These are phyloP conservation scores for Diachrysia chrysitis DNA, from an alignment of 2,888 invertebrate species.

Conservation along the genomic window DNA sequence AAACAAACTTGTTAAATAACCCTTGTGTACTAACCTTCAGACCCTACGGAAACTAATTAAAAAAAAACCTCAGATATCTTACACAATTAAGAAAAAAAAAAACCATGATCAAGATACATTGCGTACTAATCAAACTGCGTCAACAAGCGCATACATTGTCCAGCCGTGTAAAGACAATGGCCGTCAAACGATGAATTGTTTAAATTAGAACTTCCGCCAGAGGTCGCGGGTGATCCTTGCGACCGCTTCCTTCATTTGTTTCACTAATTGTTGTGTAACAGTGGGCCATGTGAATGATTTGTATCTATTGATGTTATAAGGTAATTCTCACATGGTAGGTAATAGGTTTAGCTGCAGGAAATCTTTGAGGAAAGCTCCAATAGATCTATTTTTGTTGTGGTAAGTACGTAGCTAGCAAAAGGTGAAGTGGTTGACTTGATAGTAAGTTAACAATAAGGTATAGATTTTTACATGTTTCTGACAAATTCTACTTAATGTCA, in stretches of 20 bases:
- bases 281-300: conserved; percentile 17
- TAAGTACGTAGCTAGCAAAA: too few relatives aligned
- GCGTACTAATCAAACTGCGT: conserved; percentile 26
- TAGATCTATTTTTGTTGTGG: too few relatives aligned
- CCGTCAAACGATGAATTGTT: conserved; percentile 70
- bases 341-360: too few relatives aligned
- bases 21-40: too few relatives aligned
- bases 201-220: conserved; percentile 81
- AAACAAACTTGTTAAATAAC: too few relatives aligned
- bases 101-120: background rate
- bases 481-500: too few relatives aligned
- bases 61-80: too few relatives aligned
- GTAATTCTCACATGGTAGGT: background rate
- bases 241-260: conserved; percentile 53
- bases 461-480: too few relatives aligned
- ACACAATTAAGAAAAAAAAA: background rate
- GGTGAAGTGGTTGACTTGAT: too few relatives aligned
- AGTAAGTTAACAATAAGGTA: too few relatives aligned
- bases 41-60: too few relatives aligned
- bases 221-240: conserved; percentile 51
- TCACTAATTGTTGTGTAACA: conserved; percentile 37
- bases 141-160: conserved; percentile 22
- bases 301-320: background rate
- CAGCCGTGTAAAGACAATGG: conserved; percentile 65
- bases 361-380: too few relatives aligned